phyloP scores from a whole-genome alignment of 2,113 vertebrate genomes.

The Eptesicus fuscus region DNA sequence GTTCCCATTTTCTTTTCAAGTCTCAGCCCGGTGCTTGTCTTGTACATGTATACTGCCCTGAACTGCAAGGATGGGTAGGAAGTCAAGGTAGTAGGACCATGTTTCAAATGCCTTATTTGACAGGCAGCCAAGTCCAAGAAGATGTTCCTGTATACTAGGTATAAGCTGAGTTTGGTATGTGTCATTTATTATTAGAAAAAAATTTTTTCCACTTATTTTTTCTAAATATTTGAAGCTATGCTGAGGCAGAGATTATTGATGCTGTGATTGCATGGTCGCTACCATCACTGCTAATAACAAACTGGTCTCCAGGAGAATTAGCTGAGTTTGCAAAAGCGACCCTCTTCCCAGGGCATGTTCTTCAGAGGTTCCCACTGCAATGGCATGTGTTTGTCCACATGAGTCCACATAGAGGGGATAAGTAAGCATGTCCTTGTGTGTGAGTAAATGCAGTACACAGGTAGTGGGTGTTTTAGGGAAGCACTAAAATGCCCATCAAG shows the following conservation, averaged over 20 bases:
- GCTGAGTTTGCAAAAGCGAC: neutral
- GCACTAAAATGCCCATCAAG: neutral
- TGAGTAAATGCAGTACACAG: neutral
- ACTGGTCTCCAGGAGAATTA: neutral
- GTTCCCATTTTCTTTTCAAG: constrained; percentile 22
- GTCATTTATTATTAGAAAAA: neutral
- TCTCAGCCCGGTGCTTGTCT: neutral
- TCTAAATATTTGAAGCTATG: neutral
- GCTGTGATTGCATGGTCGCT: neutral
- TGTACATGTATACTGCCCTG: neutral
- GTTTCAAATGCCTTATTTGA: neutral
- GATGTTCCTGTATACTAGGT: neutral
- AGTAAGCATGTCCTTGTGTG: neutral
- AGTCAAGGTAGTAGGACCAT: neutral
- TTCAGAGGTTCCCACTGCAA: neutral
- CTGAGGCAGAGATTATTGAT: neutral
- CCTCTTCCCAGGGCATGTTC: neutral
- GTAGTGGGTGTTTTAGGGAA: neutral
- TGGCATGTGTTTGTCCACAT: too few relatives aligned
- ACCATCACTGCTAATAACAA: neutral
- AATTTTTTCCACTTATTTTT: neutral
- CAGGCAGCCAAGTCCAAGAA: neutral
- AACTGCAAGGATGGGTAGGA: neutral
- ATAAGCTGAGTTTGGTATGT: neutral
- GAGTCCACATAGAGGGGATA: neutral